A percentile compares a stretch with the other conserved stretches of the same genome.
Conservation (phyloP, 1,140 invertebrate genomes). For the Bombyx mandarina region DNA sequence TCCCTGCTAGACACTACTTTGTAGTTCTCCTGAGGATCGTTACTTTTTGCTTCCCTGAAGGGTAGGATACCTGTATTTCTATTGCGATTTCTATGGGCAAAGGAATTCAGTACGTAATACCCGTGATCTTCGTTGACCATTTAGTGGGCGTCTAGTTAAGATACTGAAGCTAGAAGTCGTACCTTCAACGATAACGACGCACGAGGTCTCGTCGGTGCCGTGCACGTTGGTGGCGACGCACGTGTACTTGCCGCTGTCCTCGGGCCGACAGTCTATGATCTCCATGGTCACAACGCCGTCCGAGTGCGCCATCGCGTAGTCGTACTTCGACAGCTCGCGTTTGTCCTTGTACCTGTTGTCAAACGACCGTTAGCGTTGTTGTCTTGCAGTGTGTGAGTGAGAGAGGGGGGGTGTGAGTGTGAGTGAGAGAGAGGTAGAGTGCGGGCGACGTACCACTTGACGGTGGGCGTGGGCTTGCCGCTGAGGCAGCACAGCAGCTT, state of each 20-base stretch:
- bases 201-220: slow-evolving; percentile 94
- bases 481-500: slow-evolving; percentile 97
- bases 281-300: slow-evolving; percentile 97
- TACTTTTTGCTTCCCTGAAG: too few relatives aligned
- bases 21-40: too few relatives aligned
- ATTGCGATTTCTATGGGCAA: too few relatives aligned
- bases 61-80: too few relatives aligned
- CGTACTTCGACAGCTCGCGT: slow-evolving; percentile 89
- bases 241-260: slow-evolving; percentile 96
- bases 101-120: too few relatives aligned
- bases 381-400: slow-evolving; percentile 2
- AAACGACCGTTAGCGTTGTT: background rate
- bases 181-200: slow-evolving; percentile 98
- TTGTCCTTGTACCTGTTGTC: slow-evolving; percentile 90
- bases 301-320: slow-evolving; percentile 89
- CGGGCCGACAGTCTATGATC: slow-evolving; percentile 93
- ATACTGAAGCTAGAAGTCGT: slow-evolving; percentile 21
- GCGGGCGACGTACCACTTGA: slow-evolving; percentile 52
- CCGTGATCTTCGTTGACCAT: too few relatives aligned
- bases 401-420: background rate
- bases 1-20: too few relatives aligned
- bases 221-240: slow-evolving; percentile 94
- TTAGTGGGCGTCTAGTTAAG: background rate
- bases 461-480: slow-evolving; percentile 93
- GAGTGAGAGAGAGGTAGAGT: background rate